phyloP scores from a whole-genome alignment of 2,797 vertebrate genomes.

The Thalassophryne amazonica region DNA sequence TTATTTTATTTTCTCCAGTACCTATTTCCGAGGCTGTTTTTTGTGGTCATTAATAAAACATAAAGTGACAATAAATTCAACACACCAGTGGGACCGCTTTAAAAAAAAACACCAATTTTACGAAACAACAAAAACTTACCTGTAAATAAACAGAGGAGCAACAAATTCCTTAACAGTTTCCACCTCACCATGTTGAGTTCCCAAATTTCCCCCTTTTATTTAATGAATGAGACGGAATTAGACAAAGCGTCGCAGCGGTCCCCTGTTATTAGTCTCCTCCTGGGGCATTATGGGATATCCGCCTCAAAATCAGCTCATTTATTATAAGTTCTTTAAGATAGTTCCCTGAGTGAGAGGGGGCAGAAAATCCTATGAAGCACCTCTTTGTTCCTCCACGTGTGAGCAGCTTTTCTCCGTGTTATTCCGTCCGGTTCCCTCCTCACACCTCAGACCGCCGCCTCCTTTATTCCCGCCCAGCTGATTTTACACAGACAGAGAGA shows the following conservation, averaged over 20 bases:
- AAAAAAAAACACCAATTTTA: background rate
- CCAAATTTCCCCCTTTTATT: background rate
- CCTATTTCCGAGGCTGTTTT: no score
- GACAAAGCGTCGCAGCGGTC: constrained; percentile 3
- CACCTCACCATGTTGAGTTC: constrained; percentile 24
- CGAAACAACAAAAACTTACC: constrained; percentile 58
- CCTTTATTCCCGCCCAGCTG: constrained; percentile 23
- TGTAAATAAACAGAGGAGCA: constrained; percentile 71
- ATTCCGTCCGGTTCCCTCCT: background rate
- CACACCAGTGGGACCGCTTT: no score
- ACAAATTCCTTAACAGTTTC: constrained; percentile 56
- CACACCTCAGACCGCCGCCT: constrained; percentile 37
- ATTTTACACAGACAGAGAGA: no score
- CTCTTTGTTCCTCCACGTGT: constrained; percentile 39
- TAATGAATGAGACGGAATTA: background rate
- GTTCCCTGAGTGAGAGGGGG: no score
- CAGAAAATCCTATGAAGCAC: background rate
- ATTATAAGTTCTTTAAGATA: no score
- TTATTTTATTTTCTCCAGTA: no score
- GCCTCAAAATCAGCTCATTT: no score
- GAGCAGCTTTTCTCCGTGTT: background rate
- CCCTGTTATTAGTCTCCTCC: constrained; percentile 27
- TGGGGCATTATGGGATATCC: background rate
- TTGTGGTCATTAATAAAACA: no score
- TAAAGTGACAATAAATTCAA: no score